These are phyloP conservation scores for Egretta garzetta DNA, from an alignment of 2,113 vertebrate genomes.

Conservation along the genomic window DNA sequence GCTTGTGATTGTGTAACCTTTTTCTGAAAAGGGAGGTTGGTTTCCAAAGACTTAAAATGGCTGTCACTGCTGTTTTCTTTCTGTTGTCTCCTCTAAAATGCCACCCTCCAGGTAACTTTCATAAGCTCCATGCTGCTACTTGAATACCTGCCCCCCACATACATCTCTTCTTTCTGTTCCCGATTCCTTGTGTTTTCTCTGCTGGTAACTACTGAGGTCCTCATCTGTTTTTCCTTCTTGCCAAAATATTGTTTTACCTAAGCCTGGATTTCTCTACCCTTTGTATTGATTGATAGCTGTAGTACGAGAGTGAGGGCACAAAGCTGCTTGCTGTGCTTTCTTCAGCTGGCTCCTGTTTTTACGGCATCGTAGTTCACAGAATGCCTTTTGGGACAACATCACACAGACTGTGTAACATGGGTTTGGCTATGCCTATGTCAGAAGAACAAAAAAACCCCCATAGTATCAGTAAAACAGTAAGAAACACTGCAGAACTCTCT, in stretches of 20 bases:
- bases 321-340: neutral
- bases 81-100: neutral
- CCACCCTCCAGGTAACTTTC: neutral
- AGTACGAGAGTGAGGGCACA: neutral
- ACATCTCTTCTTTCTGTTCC: neutral
- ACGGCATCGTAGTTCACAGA: neutral
- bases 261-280: neutral
- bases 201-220: neutral
- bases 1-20: neutral
- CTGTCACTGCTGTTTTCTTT: neutral
- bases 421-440: neutral
- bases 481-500: neutral
- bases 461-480: neutral
- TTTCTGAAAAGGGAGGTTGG: neutral
- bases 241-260: neutral
- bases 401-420: neutral
- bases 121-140: neutral
- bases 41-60: neutral
- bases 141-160: neutral
- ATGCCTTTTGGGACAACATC: neutral
- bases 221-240: neutral
- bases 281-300: neutral
- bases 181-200: neutral
- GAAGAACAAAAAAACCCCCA: neutral
- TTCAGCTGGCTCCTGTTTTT: neutral